Conservation (phyloP, 2,797 vertebrate species). For the Anabas testudineus region DNA sequence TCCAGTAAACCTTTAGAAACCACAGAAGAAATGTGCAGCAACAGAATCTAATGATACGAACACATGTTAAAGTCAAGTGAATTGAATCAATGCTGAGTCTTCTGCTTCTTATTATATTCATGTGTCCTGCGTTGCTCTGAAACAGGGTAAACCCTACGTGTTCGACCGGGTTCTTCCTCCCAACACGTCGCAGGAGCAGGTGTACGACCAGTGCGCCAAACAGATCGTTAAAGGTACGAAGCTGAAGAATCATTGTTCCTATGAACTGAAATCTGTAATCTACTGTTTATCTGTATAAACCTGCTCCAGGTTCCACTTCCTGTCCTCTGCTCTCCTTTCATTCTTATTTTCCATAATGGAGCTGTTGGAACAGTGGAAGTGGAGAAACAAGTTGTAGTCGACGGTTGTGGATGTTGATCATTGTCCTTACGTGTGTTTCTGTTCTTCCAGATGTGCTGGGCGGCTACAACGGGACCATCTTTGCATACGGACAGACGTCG, state of each 20-base stretch:
- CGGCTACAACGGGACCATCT: constrained; percentile 95
- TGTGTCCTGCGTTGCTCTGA: constrained; percentile 25
- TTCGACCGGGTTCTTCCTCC: constrained; percentile 91
- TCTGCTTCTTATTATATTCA: too few species aligned
- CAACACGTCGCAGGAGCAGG: constrained; percentile 90
- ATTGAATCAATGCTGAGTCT: too few species aligned
- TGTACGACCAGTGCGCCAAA: constrained; percentile 92
- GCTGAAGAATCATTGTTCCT: background rate
- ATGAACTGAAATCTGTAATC: constrained; percentile 20
- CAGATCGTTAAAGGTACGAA: constrained; percentile 92
- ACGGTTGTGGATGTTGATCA: too few species aligned
- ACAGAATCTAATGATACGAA: too few species aligned
- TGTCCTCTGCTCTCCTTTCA: background rate
- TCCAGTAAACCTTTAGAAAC: too few species aligned
- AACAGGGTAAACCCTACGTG: constrained; percentile 91
- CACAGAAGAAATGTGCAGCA: too few species aligned
- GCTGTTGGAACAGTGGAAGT: too few species aligned
- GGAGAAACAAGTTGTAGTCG: too few species aligned
- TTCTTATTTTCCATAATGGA: background rate
- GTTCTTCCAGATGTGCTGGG: constrained; percentile 88
- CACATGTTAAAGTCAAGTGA: too few species aligned
- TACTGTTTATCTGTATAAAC: background rate
- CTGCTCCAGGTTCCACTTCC: background rate
- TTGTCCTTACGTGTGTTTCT: background rate
- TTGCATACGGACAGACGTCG: constrained; percentile 94